Base-by-base conservation (phyloP, 2,113 vertebrate species). In the Anseranas semipalmata region DNA sequence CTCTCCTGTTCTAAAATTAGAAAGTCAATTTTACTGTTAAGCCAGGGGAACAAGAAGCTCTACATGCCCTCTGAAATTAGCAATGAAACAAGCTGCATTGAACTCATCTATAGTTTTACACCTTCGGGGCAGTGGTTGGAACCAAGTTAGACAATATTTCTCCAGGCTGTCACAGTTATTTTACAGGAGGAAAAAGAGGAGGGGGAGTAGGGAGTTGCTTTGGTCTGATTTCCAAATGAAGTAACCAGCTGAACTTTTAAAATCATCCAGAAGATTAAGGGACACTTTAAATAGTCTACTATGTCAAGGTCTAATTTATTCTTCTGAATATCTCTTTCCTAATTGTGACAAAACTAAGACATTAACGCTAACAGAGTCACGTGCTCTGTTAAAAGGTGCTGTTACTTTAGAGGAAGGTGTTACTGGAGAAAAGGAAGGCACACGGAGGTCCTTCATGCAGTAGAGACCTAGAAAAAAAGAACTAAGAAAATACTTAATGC, bases 21-120 rank as follows among this genome's bases (percentile, higher is more conserved):
- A 87, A 97, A 95, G 89, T 91, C 96, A 97, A 97, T 97, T 97
- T 97, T 91, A 87, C 85, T 96, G 59, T 90, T 80, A 87, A 95
- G 89, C 30, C 74, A 39, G 80, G 89, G 93, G 96, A 95, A 87
- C 43, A 73, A 83, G 95, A 74, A 87, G 87, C 89, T 85, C 58
- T 62, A 5, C 89, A 20, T 94, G 93, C 32, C 89, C 92, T 93
- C 91, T 79, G 90, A 81, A 97, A 96, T 97, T 87, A 97, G 91
- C 89, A 89, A 0, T 82, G 94, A 72, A 95, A 93, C 46, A 59
- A 87, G 90, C 68, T 65, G 55, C 37, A 71, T 48, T 90, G 95
- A 97, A 60, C 72, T 88, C 88, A 63, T 79, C 93, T 89, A 4
- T 13, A 79, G 85, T 84, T 81, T 63, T 75, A 30, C 85, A 76